Evolutionary conservation across 1,140 invertebrate species (phyloP), one percentile per base, ranked within the genome.

Genomic region (Rhyzopertha dominica): DNA sequence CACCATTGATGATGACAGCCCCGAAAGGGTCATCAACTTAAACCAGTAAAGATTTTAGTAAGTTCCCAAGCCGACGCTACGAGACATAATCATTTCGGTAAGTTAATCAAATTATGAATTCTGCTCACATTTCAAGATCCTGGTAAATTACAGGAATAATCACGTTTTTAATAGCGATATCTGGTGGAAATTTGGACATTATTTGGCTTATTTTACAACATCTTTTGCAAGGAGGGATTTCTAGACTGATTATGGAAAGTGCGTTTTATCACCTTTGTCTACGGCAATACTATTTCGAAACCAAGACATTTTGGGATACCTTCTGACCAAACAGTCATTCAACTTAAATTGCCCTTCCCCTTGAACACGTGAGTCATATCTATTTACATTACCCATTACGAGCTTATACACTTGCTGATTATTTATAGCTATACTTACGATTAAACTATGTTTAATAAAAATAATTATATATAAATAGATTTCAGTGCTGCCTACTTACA

Each of bases 1-100:
- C 72, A 5, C 73, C 74, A 5, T 42, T 76, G 18, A 75, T 75
- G 73, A 67, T 73, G 49, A 72, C 73, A 3, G 52, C 72, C 43
- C 57, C 73, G 31, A 70, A 71, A 53, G 65, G 63, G n/a, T n/a
- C n/a, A n/a, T 43, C 63, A 75, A 51, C 35, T 65, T 3, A 47
- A 67, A 14, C 65, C 61, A 14, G 68, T 70, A 2, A 59, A 69
- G 48, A 52, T 66, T 12, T 55, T 76, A 3, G 49, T 74, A 38
- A 43, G 62, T n/a, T 49, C 63, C 37, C 58, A 63, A 12, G 67
- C 65, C 17, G 63, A 67, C 44, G 54, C 68, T 4, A 68, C 65
- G 34, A 59, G 66, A 10, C 57, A 54, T 45, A 74, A 72, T 40
- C 71, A 66, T 57, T 66, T 68, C 45, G 72, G 73, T 74, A 61